Evolutionary conservation across 2,888 invertebrate species (phyloP), one percentile per base, ranked within the genome.

Genomic region (Phrixothrix hirtus): DNA sequence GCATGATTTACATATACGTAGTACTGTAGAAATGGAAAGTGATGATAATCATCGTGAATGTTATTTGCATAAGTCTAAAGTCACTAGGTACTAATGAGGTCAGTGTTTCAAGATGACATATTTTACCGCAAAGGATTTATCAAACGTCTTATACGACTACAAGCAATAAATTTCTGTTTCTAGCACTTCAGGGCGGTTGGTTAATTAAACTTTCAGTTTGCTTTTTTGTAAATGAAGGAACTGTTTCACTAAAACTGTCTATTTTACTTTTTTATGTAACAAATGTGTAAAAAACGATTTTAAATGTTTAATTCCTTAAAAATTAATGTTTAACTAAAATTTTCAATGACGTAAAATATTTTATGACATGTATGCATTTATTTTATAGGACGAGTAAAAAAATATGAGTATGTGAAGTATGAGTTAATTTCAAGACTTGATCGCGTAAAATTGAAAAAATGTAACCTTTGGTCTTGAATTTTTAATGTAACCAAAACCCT

Each of bases 41-140:
- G 43, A 36, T 29, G 43, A 35, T 45, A 32, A 35, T 35, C 45
- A 41, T 32, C 30, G 26, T 10, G 14, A 12, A 35, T 34, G 26
- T 36, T 26, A 46, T 49, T 50, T 49, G 48, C 49, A 53, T 51
- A 57, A 54, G 57, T 57, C 55, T 47, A 57, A 56, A 44, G 52
- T 53, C 53, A 30, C 49, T 50, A 55, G 57, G 55, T 58, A 56
- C 50, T 46, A 60, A 60, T 53, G 59, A 60, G 59, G 58, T 53
- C 56, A 55, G 39, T 58, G 52, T 57, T 57, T 60, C 60, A 58
- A 54, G 47, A 29, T 31, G 58, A 55, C 59, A 46, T 45, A 50
- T 50, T 44, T 51, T 53, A 38, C 57, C 55, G 42, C 58, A 43
- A 36, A 32, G 47, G 48, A 59, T 60, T 59, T 59, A 57, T 59